A percentile compares a stretch with the other conserved stretches of the same genome.
These are phyloP conservation scores for Nyctereutes procyonoides DNA, from an alignment of 2,113 vertebrate species.

Conservation along the genomic window DNA sequence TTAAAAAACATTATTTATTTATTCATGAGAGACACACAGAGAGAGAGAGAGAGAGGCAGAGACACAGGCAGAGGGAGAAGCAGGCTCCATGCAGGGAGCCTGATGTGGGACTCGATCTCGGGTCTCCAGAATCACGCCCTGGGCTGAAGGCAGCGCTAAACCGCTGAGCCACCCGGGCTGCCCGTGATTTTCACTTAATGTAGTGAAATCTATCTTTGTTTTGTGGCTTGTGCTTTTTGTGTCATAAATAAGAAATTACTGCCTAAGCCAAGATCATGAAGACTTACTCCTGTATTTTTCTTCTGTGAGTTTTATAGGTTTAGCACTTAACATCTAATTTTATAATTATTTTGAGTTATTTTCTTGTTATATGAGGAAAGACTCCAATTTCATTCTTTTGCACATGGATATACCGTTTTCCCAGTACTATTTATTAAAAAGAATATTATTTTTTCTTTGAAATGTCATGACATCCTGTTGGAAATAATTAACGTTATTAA, in stretches of 20 bases:
- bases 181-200: background rate
- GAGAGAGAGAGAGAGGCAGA: no score
- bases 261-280: background rate
- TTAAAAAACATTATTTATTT: no score
- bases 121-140: no score
- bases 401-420: background rate
- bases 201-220: background rate
- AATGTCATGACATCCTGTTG: background rate
- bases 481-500: constrained; percentile 9
- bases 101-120: no score
- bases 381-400: background rate
- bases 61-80: no score
- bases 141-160: no score
- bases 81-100: no score
- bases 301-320: background rate
- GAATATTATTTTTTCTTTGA: background rate
- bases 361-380: background rate
- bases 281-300: background rate
- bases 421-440: background rate
- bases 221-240: background rate
- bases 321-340: background rate
- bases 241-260: background rate
- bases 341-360: background rate
- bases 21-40: no score
- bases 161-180: no score